A percentile compares a stretch with the other conserved stretches of the same genome.
Conservation (phyloP, 2,113 vertebrate genomes). For the Synchiropus splendidus region DNA sequence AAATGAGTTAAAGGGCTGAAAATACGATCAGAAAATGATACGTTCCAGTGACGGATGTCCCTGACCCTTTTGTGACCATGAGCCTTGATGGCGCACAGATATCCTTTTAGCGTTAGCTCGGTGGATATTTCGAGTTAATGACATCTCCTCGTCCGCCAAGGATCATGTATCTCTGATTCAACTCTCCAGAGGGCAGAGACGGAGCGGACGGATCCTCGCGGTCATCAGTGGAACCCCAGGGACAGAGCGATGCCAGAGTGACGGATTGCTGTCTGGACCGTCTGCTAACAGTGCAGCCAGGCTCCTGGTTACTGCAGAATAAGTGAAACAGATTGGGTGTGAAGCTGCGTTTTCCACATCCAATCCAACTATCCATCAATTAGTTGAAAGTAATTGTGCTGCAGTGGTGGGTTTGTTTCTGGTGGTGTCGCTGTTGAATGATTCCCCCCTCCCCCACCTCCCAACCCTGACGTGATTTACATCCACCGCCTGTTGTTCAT, state of each 20-base stretch:
- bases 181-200: conserved; percentile 25
- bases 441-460: not conserved
- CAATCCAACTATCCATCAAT: conserved; percentile 40
- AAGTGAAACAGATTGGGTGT: conserved; percentile 45
- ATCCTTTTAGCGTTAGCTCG: conserved; percentile 15
- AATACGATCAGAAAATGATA: conserved; percentile 3
- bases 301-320: conserved; percentile 30
- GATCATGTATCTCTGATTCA: conserved; percentile 44
- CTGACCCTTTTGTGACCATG: conserved; percentile 16
- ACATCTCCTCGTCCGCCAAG: conserved; percentile 26
- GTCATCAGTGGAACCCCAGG: conserved; percentile 23
- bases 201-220: conserved; percentile 19
- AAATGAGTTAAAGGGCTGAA: not conserved
- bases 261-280: conserved; percentile 44
- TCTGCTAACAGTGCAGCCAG: conserved; percentile 32
- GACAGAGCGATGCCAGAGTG: conserved; percentile 25
- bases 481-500: not conserved
- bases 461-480: conserved; percentile 1
- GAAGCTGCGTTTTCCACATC: conserved; percentile 20
- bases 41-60: conserved; percentile 4
- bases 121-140: conserved; percentile 25
- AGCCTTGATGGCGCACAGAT: conserved; percentile 4
- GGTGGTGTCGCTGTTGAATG: not conserved
- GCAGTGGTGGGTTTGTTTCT: conserved; percentile 10
- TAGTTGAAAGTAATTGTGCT: conserved; percentile 26